phyloP scores from a whole-genome alignment of 1,140 invertebrate genomes.

The Drosophila setifemur region DNA sequence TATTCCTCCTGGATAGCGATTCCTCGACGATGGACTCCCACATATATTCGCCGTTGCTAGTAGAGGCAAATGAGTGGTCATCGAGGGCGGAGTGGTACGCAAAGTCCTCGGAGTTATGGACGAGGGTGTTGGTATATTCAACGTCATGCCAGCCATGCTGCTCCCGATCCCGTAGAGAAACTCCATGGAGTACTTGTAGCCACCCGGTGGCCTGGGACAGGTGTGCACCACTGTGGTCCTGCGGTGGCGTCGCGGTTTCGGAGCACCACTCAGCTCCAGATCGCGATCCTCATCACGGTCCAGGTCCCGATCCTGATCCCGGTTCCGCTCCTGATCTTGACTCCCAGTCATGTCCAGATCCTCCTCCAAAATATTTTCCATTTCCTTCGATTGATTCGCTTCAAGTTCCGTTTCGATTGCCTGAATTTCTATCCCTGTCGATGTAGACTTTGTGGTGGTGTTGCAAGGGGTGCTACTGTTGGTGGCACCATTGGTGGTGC shows the following conservation, averaged over 20 bases:
- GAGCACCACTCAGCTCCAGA: conserved; percentile 2
- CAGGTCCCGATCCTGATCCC: neutral
- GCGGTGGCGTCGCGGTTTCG: conserved; percentile 10
- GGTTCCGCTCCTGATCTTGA: neutral
- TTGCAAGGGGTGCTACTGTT: neutral
- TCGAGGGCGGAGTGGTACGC: conserved; percentile 36
- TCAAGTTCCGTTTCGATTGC: neutral
- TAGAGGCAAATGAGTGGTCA: conserved; percentile 15
- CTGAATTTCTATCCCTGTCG: neutral
- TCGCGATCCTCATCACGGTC: conserved; percentile 13
- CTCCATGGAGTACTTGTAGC: conserved; percentile 68
- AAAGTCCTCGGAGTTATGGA: conserved; percentile 58
- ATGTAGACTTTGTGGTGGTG: neutral
- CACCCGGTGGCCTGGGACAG: conserved; percentile 57
- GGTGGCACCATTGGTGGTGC: conserved; percentile 16
- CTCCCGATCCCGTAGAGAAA: conserved; percentile 63
- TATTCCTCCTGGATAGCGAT: conserved; percentile 28
- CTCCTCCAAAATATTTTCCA: neutral
- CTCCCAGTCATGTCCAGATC: neutral
- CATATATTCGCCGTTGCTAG: conserved; percentile 11
- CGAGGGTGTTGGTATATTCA: conserved; percentile 55
- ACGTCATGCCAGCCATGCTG: conserved; percentile 45
- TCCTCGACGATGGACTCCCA: neutral
- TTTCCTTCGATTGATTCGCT: neutral
- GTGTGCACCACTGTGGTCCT: conserved; percentile 31